Conservation (phyloP, 2,888 invertebrate genomes). For the Suillia variegata region DNA sequence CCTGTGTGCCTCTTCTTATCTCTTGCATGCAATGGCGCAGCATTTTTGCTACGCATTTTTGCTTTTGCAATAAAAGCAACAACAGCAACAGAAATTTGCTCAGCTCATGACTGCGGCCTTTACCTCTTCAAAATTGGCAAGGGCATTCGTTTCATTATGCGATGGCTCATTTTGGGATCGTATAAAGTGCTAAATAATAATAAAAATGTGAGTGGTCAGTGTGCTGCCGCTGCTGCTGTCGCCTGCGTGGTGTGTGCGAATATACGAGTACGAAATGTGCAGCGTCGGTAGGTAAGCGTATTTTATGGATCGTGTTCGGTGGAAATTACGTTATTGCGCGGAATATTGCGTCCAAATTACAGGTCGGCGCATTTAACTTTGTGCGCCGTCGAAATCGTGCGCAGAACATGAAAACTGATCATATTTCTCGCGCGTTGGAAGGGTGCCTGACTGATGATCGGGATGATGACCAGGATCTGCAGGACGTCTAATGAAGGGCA, state of each 20-base stretch:
- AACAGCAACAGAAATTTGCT: background rate
- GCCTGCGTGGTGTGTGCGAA: background rate
- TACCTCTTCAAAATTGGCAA: background rate
- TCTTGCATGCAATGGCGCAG: background rate
- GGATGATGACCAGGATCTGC: background rate
- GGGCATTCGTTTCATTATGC: background rate
- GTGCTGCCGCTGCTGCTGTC: no score
- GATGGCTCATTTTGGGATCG: no score
- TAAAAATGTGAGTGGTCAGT: no score
- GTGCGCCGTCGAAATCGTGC: conserved; percentile 31
- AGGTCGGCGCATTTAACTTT: conserved; percentile 56
- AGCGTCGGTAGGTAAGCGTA: background rate
- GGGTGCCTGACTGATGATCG: background rate
- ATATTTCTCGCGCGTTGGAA: conserved; percentile 14
- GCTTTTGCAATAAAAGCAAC: background rate
- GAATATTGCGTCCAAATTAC: conserved; percentile 52
- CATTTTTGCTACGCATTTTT: conserved; percentile 18
- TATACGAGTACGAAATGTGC: background rate
- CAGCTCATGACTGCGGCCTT: conserved; percentile 2
- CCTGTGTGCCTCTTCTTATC: no score
- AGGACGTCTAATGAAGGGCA: no score
- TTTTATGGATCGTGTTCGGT: conserved; percentile 20
- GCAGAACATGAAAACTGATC: conserved; percentile 28
- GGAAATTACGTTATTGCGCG: conserved; percentile 50
- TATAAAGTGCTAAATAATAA: no score